Evolutionary conservation across 2,888 invertebrate species (phyloP).

Genomic region (Nysson spinosus): DNA sequence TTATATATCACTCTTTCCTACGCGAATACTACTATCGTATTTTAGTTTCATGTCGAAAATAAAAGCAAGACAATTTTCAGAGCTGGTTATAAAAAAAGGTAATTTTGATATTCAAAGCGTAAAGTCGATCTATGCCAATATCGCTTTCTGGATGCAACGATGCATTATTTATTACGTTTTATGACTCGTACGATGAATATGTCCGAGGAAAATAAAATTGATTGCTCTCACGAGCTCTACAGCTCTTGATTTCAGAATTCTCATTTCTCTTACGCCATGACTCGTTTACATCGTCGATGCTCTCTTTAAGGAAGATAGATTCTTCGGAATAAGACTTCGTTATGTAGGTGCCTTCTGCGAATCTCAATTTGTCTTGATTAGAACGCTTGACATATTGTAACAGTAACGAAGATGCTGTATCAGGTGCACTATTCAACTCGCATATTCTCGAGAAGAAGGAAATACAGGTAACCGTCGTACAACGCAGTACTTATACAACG

Average conservation of each 20-base stretch:
- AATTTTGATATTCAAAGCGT: background rate
- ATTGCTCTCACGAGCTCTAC: slow-evolving; percentile 28
- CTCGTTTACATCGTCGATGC: slow-evolving; percentile 51
- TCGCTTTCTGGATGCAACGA: background rate
- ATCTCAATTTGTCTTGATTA: slow-evolving; percentile 45
- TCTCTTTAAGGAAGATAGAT: slow-evolving; percentile 47
- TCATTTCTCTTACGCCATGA: slow-evolving; percentile 43
- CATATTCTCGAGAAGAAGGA: background rate
- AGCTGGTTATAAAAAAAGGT: background rate
- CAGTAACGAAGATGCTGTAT: background rate
- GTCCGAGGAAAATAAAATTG: slow-evolving; percentile 33
- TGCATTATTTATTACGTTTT: slow-evolving; percentile 24
- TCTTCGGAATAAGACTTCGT: slow-evolving; percentile 43
- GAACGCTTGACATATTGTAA: slow-evolving; percentile 21
- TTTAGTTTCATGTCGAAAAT: background rate
- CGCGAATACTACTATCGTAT: background rate
- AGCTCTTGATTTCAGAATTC: slow-evolving; percentile 47
- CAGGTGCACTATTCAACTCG: background rate
- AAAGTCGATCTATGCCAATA: background rate
- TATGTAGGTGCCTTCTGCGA: slow-evolving; percentile 28
- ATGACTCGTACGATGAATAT: slow-evolving; percentile 20
- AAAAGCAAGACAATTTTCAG: background rate
- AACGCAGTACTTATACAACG: too few relatives aligned
- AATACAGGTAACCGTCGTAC: too few relatives aligned
- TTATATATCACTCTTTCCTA: too few relatives aligned